Evolutionary conservation across 2,113 vertebrate species (phyloP).

Genomic region (Coryphaenoides rupestris): DNA sequence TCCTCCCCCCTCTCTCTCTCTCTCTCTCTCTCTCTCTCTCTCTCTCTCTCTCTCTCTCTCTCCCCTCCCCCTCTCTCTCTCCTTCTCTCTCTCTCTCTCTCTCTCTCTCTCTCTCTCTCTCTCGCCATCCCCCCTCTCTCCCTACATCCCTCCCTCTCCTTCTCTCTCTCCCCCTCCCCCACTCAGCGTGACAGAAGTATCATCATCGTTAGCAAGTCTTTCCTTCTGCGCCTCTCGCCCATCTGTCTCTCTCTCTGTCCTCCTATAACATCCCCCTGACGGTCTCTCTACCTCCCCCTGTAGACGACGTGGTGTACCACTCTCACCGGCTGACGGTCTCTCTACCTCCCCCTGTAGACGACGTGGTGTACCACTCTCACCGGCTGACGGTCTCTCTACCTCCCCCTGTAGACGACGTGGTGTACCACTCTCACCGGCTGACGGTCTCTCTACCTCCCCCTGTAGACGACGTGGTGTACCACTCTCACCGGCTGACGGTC

Average conservation of each 20-base stretch:
- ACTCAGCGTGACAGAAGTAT: neutral
- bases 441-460: neutral
- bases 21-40: neutral
- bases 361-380: too few species aligned
- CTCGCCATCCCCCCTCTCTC: conserved; percentile 23
- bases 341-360: conserved; percentile 7
- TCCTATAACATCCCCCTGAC: neutral
- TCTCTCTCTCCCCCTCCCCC: conserved; percentile 1
- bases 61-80: neutral
- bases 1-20: neutral
- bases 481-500: too few species aligned
- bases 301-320: neutral
- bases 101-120: neutral
- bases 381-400: neutral
- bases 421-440: conserved; percentile 54
- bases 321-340: neutral
- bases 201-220: too few species aligned
- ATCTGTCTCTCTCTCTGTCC: neutral
- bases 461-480: conserved; percentile 83
- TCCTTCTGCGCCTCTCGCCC: neutral
- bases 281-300: conserved; percentile 10
- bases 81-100: neutral
- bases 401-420: conserved; percentile 76
- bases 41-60: neutral
- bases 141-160: conserved; percentile 7